Evolutionary conservation across 2,888 invertebrate genomes (phyloP), one percentile per base, ranked within the genome.

Genomic region (Sinodicranocentrus sp.): DNA sequence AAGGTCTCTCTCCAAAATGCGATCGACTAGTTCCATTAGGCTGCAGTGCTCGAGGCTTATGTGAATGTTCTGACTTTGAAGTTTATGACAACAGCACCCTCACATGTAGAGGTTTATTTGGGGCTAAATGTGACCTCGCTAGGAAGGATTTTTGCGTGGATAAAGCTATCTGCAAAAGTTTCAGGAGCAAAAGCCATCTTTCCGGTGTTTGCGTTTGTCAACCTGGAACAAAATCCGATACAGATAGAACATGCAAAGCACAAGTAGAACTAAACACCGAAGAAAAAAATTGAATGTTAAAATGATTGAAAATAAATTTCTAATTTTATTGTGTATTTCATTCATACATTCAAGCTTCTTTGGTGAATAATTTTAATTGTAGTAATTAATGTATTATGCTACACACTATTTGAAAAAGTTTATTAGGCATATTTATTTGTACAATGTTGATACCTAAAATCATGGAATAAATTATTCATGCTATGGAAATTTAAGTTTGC

Each of bases 61-160:
- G 76, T 25, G 54, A 52, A 21, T 76, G 76, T 15, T 39, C 65
- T 1, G 76, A 76, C 5, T 54, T 76, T 21, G 65, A 76, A 25
- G 19, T 21, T 33, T 76, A 76, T 39, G 67, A 76, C 39, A 57
- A 54, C 1, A 17, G 25, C 1, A 67, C 21, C 0, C 5, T 52
- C 5, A 33, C n/a, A 13, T 76, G 76, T 39, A 3, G 8, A n/a
- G 76, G 76, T 0, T 43, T 76, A 23, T 28, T 54, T 52, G 76
- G 67, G 0, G 65, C 76, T 23, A 65, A 39, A 54, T 76, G 76
- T 25, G 39, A 26, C 25, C 10, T 10, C 8, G 15, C 1, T 1
- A 59, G 1, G 21, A 25, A 23, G 1, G 19, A 61, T 15, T 75
- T 75, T 75, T 75, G 75, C 21, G 33, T 19, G n/a, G 10, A 33